A percentile compares a stretch with the other conserved stretches of the same genome.
phyloP scores from a whole-genome alignment of 2,113 vertebrate species.

The Urocynchramus pylzowi region DNA sequence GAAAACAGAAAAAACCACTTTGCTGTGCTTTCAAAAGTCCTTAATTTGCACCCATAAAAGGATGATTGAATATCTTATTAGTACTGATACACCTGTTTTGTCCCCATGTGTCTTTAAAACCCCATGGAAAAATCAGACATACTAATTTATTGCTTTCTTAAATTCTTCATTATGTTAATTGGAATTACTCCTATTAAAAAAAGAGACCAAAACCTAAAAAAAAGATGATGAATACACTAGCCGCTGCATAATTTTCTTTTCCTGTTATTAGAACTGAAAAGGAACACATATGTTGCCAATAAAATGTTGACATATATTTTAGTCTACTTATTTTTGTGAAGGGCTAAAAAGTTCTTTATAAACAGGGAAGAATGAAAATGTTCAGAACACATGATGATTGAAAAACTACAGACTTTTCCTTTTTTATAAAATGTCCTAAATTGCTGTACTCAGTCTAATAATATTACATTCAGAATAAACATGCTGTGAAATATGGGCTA shows the following conservation, averaged over 20 bases:
- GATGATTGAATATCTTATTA: background rate
- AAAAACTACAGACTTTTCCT: background rate
- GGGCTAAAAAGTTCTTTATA: background rate
- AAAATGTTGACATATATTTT: background rate
- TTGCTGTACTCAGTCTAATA: background rate
- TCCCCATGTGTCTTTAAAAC: background rate
- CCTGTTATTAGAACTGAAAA: background rate
- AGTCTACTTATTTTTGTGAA: background rate
- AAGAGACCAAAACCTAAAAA: background rate
- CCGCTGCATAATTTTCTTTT: background rate
- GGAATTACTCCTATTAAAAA: background rate
- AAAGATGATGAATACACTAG: accelerated
- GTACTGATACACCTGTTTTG: background rate
- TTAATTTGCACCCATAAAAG: background rate
- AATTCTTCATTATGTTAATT: background rate
- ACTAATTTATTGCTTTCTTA: background rate
- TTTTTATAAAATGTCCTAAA: background rate
- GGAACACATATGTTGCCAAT: background rate
- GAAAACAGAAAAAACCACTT: background rate
- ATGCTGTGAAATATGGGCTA: background rate
- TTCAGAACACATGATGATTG: background rate
- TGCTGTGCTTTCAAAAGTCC: background rate
- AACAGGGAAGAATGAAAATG: background rate
- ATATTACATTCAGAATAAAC: background rate
- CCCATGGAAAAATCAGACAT: background rate